Evolutionary conservation across 2,113 vertebrate species (phyloP).

Genomic region (Cyprinus carpio): DNA sequence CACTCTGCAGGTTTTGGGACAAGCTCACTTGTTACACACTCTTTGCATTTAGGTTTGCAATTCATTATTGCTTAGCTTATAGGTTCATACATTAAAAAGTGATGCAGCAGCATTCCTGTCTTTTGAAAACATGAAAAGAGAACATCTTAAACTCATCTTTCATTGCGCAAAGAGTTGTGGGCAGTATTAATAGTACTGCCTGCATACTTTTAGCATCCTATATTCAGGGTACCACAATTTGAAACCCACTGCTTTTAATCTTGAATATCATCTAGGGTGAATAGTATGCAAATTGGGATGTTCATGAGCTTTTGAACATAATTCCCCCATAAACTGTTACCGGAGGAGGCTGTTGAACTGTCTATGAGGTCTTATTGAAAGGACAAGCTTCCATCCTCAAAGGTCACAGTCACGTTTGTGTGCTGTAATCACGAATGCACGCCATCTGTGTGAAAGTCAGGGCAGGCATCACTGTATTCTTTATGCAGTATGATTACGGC

Average conservation of each 20-base stretch:
- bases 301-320: not conserved
- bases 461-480: conserved; percentile 25
- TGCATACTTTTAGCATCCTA: not conserved
- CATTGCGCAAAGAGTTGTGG: not conserved
- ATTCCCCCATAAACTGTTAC: not conserved
- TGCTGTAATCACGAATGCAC: conserved; percentile 23
- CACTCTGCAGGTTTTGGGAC: not conserved
- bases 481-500: conserved; percentile 37
- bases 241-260: not conserved
- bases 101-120: not conserved
- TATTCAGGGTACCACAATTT: not conserved
- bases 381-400: conserved; percentile 29
- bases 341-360: conserved; percentile 7
- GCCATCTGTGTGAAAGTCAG: conserved; percentile 36
- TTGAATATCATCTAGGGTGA: not conserved
- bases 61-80: not conserved
- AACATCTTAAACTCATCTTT: not conserved
- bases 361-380: conserved; percentile 17
- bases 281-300: not conserved
- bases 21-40: not conserved
- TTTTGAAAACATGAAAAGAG: not conserved
- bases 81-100: not conserved
- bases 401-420: conserved; percentile 35
- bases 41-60: not conserved
- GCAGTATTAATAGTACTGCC: not conserved